Evolutionary conservation across 2,113 vertebrate genomes (phyloP), one percentile per base, ranked within the genome.

Genomic region (Rissa tridactyla): DNA sequence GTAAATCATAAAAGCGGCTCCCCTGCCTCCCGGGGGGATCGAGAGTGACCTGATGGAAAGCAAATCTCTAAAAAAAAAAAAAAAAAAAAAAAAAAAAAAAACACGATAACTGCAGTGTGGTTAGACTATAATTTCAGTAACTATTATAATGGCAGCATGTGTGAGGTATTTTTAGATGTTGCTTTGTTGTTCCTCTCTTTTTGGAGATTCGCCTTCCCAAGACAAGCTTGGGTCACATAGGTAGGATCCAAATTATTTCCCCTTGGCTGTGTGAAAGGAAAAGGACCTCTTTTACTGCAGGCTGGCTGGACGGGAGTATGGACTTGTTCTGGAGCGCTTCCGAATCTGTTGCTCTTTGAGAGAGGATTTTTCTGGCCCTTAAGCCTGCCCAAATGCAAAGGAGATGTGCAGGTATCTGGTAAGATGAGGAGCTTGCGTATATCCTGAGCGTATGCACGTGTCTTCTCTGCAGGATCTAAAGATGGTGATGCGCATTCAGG

Each of bases 401-500:
- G 54, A 46, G 54, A 15, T 26, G 11, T 82, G 66, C 26, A 36
- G 46, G 13, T 36, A 3, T 5, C 13, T 44, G 40, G 0, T 26
- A 7, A 13, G 46, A 6, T 38, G 2, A 47, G 34, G 77, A 52
- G 19, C 36, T 21, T 27, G 32, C 30, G 44, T 38, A 3, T 14
- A 5, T 2, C 23, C 69, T 7, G 9, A n/a, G 18, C 3, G 4
- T 15, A 4, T 3, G 6, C 2, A 1, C 21, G 40, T 60, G 25
- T 66, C 20, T 66, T 10, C 40, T 21, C 42, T 77, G 44, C 88
- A 97, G 97, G 97, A 95, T 1, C 16, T 86, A 9, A 95, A 72
- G 79, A 91, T 91, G 91, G 44, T 84, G 72, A 92, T 96, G 90
- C 92, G 6, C 17, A 71, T 91, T 34, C 86, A 82, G 38, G 95